Conservation (phyloP, 2,797 vertebrate species). For the Pseudochirops corinnae region DNA sequence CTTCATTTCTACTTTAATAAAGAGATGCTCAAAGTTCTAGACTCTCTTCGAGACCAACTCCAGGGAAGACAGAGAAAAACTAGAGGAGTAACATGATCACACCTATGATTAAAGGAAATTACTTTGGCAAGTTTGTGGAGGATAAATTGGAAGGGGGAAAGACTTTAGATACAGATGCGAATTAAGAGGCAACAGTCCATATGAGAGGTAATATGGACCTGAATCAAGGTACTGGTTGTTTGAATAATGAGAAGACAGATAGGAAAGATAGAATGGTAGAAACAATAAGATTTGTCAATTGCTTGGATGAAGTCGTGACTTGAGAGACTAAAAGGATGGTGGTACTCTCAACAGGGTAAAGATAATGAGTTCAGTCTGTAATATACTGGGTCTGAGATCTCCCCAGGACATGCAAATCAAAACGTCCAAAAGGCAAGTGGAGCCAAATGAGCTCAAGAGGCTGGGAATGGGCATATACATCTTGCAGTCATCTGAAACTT, state of each 20-base stretch:
- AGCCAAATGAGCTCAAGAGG: neutral
- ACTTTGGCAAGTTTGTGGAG: neutral
- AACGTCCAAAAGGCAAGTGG: neutral
- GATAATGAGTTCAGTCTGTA: neutral
- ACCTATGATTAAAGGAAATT: neutral
- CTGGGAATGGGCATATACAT: neutral
- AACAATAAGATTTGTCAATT: neutral
- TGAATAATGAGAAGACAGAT: neutral
- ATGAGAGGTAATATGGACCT: neutral
- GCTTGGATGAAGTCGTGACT: neutral
- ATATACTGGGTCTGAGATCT: neutral
- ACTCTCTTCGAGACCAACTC: neutral
- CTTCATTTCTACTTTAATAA: neutral
- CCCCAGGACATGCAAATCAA: neutral
- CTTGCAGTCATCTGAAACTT: neutral
- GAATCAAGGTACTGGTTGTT: neutral
- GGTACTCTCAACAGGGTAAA: neutral
- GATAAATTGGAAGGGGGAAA: neutral
- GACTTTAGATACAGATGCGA: neutral
- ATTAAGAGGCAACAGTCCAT: neutral
- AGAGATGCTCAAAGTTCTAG: neutral
- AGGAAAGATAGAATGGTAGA: neutral
- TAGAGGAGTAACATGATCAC: neutral
- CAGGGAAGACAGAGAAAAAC: neutral
- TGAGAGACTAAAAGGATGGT: neutral